Percentiles rank a stretch among this genome's conserved stretches.
These are phyloP conservation scores for Hydropotes inermis DNA, from an alignment of 2,113 vertebrate species.

Conservation along the genomic window DNA sequence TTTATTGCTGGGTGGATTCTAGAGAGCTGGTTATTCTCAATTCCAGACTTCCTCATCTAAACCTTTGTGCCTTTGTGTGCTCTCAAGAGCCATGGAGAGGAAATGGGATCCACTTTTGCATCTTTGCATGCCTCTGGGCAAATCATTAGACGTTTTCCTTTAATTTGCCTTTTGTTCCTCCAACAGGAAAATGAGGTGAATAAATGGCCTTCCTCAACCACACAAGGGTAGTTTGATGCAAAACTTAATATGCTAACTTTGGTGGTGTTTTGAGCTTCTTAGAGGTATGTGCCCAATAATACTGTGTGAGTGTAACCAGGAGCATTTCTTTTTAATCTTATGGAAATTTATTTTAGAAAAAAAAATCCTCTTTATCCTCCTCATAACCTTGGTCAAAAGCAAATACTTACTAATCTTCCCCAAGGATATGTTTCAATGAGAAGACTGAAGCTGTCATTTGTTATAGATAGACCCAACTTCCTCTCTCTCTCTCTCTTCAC, in stretches of 20 bases:
- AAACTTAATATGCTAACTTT: conserved; percentile 11
- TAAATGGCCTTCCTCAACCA: conserved; percentile 16
- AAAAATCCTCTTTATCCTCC: not conserved
- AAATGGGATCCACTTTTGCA: not conserved
- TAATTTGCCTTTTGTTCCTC: conserved; percentile 50
- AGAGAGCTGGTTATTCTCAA: not conserved
- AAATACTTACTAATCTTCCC: not conserved
- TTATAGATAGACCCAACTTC: not conserved
- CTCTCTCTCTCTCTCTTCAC: not conserved
- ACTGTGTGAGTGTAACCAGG: not conserved
- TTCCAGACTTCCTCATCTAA: not conserved
- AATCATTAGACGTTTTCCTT: conserved; percentile 23
- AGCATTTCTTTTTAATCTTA: not conserved
- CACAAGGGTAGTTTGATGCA: not conserved
- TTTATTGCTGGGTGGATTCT: not conserved
- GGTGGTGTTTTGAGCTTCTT: conserved; percentile 13
- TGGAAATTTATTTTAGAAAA: not conserved
- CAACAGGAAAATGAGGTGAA: conserved; percentile 33
- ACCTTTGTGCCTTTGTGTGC: not conserved
- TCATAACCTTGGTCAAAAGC: not conserved
- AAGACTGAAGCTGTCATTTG: not conserved
- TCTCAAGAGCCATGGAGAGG: not conserved
- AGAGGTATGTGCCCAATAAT: not conserved
- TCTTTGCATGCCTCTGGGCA: conserved; percentile 6
- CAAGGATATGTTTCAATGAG: not conserved